Percentiles rank a stretch among this genome's conserved stretches.
Evolutionary conservation across 2,888 invertebrate species (phyloP).

Genomic region (Caenorhabditis sp.): DNA sequence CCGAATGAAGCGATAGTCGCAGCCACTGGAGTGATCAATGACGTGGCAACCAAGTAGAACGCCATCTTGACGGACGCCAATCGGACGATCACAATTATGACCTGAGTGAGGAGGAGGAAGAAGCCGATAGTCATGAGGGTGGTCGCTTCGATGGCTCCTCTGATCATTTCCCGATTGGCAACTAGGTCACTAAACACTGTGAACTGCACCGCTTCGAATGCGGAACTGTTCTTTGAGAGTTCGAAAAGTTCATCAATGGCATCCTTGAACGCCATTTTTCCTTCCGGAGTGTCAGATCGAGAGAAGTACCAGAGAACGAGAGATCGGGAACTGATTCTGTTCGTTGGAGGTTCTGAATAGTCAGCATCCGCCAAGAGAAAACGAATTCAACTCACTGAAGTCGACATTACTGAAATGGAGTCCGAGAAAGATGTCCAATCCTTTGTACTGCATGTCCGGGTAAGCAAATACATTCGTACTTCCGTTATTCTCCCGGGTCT

Average conservation of each 20-base stretch:
- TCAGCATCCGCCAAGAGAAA: no score
- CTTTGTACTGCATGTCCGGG: conserved; percentile 45
- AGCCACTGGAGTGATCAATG: conserved; percentile 74
- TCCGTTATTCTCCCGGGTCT: conserved; percentile 30
- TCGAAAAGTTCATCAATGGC: conserved; percentile 66
- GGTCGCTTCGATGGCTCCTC: conserved; percentile 78
- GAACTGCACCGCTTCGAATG: conserved; percentile 65
- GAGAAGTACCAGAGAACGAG: conserved; percentile 77
- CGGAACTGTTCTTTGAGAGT: conserved; percentile 54
- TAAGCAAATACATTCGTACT: conserved; percentile 24
- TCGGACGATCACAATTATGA: conserved; percentile 65
- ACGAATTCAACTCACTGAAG: conserved; percentile 34
- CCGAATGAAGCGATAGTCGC: conserved; percentile 75
- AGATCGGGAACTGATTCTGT: conserved; percentile 53
- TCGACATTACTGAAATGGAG: conserved; percentile 57
- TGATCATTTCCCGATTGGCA: conserved; percentile 77
- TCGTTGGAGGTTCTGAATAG: conserved; percentile 36
- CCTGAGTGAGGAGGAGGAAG: conserved; percentile 72
- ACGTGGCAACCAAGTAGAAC: conserved; percentile 53
- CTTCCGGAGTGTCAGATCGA: conserved; percentile 68
- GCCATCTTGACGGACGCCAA: conserved; percentile 53
- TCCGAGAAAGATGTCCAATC: conserved; percentile 57
- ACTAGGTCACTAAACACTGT: conserved; percentile 77
- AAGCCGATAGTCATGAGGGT: conserved; percentile 77
- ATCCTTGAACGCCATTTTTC: conserved; percentile 48